A percentile compares a stretch with the other conserved stretches of the same genome.
Conservation (phyloP, 1,140 invertebrate species). For the Drosophila chauvacae region DNA sequence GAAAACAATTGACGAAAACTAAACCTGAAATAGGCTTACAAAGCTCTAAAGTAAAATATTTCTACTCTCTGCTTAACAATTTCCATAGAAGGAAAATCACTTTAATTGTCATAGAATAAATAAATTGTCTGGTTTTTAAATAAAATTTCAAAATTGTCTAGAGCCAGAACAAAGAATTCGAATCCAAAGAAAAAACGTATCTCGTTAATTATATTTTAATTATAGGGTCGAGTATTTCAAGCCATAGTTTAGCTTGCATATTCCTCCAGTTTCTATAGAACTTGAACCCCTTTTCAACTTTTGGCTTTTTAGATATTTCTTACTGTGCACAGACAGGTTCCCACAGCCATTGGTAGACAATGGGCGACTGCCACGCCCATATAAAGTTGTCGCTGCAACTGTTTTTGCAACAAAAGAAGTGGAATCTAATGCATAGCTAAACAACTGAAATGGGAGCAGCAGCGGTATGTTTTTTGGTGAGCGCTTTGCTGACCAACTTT, state of each 20-base stretch:
- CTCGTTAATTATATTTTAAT: not conserved
- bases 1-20: not conserved
- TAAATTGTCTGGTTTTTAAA: too few species aligned
- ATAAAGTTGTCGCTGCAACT: slow-evolving; percentile 31
- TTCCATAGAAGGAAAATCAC: not conserved
- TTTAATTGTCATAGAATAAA: too few species aligned
- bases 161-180: too few species aligned
- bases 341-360: slow-evolving; percentile 34
- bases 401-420: slow-evolving; percentile 39
- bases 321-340: slow-evolving; percentile 20
- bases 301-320: not conserved
- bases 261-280: not conserved
- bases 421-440: slow-evolving; percentile 77
- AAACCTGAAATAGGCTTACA: not conserved
- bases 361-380: slow-evolving; percentile 47
- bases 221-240: not conserved
- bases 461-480: slow-evolving; percentile 19
- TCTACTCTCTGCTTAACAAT: not conserved
- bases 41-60: not conserved
- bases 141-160: too few species aligned
- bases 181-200: too few species aligned
- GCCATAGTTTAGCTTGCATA: not conserved
- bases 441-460: slow-evolving; percentile 49
- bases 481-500: slow-evolving; percentile 52
- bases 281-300: not conserved